A percentile compares a stretch with the other conserved stretches of the same genome.
Evolutionary conservation across 2,113 vertebrate species (phyloP).

Genomic region (Romanogobio albipinnatus): DNA sequence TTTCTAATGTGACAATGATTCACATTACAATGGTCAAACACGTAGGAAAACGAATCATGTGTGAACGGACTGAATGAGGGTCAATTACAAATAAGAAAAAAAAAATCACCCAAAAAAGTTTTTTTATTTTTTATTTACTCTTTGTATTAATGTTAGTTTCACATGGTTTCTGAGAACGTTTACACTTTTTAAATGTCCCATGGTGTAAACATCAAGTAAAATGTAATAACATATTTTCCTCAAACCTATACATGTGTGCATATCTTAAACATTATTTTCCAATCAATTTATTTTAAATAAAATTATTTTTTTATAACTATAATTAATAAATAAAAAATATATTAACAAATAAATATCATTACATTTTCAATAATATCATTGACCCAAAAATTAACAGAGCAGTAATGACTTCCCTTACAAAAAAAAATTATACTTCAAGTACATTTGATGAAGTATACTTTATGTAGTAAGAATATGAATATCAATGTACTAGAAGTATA

Average conservation of each 20-base stretch:
- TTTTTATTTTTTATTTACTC: too few relatives aligned
- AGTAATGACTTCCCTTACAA: background rate
- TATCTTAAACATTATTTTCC: background rate
- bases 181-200: background rate
- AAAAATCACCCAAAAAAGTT: too few relatives aligned
- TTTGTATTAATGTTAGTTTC: too few relatives aligned
- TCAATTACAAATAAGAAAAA: background rate
- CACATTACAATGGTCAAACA: background rate
- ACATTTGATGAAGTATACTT: too few relatives aligned
- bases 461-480: too few relatives aligned
- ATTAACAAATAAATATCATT: background rate
- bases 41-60: background rate
- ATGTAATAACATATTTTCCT: background rate
- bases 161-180: background rate
- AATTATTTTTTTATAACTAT: slow-evolving; percentile 42
- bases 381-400: slow-evolving; percentile 54
- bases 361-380: background rate
- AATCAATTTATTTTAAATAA: background rate
- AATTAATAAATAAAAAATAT: background rate
- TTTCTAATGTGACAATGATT: too few relatives aligned
- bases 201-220: too few relatives aligned
- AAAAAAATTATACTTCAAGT: too few relatives aligned
- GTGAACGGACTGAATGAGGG: background rate
- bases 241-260: background rate
- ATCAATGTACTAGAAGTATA: too few relatives aligned